Conservation (phyloP, 2,113 vertebrate species). For the Nibea albiflora region DNA sequence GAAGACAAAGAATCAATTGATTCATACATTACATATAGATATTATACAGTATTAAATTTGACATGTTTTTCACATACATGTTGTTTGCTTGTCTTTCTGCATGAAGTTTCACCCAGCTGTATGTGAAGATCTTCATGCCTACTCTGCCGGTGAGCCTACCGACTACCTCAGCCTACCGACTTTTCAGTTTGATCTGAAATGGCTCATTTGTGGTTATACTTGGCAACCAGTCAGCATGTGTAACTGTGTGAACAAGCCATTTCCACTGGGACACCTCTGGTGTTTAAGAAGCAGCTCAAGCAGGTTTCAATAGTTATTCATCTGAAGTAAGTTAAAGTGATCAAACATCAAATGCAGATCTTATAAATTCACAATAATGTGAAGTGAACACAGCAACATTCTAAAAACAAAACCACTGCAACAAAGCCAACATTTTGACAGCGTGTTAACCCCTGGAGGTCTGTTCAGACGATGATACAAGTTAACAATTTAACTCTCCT, state of each 20-base stretch:
- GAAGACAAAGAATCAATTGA: neutral
- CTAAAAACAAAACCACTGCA: neutral
- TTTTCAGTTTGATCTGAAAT: neutral
- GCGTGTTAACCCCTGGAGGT: neutral
- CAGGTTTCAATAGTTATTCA: neutral
- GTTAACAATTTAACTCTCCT: neutral
- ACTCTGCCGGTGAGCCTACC: constrained; percentile 95
- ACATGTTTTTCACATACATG: neutral
- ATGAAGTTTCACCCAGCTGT: constrained; percentile 90
- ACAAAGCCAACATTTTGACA: neutral
- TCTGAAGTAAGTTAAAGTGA: neutral
- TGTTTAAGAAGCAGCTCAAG: neutral
- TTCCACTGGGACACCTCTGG: neutral
- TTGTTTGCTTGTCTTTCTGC: neutral
- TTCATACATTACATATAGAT: neutral
- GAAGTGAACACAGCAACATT: neutral
- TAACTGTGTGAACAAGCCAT: neutral
- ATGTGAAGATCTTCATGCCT: constrained; percentile 93
- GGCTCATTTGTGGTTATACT: neutral
- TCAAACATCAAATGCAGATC: neutral
- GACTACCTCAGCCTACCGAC: too few species aligned
- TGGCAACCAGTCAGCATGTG: neutral
- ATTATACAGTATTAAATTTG: neutral
- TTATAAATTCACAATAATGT: neutral
- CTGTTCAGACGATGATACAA: too few species aligned